These are phyloP conservation scores for Cebidichthys violaceus DNA, from an alignment of 2,113 vertebrate species.

Conservation along the genomic window DNA sequence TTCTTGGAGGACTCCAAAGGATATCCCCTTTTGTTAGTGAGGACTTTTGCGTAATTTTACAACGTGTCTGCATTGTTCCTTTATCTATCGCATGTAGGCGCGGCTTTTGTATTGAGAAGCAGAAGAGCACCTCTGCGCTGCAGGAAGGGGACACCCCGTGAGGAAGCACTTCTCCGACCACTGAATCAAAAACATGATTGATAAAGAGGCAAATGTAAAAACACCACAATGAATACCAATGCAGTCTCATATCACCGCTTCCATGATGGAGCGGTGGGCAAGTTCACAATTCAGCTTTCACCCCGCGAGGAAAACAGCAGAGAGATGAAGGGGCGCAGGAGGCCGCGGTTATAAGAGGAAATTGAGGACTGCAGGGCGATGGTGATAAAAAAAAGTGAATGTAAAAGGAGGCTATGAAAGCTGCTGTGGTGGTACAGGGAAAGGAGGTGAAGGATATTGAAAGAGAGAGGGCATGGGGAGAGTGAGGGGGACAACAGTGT, in stretches of 20 bases:
- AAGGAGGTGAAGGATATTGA: constrained; percentile 33
- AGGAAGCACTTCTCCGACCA: constrained; percentile 13
- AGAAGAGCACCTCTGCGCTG: constrained; percentile 7
- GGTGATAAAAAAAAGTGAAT: constrained; percentile 25
- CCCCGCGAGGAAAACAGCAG: constrained; percentile 16
- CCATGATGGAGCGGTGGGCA: constrained; percentile 48
- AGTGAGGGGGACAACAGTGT: constrained; percentile 45
- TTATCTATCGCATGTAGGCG: not conserved
- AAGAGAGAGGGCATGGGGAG: constrained; percentile 37
- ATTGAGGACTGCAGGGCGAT: not conserved
- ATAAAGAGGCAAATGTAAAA: constrained; percentile 60
- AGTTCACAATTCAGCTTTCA: constrained; percentile 60
- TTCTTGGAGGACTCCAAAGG: constrained; percentile 18
- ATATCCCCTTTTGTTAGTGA: constrained; percentile 22
- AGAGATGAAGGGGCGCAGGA: constrained; percentile 8
- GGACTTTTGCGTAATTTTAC: not conserved
- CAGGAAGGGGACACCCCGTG: constrained; percentile 33
- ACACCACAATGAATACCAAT: constrained; percentile 63
- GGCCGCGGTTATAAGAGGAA: constrained; percentile 25
- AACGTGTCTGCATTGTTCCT: constrained; percentile 17
- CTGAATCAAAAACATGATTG: constrained; percentile 67
- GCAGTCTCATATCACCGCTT: constrained; percentile 38
- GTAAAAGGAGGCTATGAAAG: constrained; percentile 26
- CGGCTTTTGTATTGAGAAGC: not conserved
- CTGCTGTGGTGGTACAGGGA: constrained; percentile 3